Conservation (phyloP, 2,888 invertebrate genomes). For the Oxycera nigricornis region DNA sequence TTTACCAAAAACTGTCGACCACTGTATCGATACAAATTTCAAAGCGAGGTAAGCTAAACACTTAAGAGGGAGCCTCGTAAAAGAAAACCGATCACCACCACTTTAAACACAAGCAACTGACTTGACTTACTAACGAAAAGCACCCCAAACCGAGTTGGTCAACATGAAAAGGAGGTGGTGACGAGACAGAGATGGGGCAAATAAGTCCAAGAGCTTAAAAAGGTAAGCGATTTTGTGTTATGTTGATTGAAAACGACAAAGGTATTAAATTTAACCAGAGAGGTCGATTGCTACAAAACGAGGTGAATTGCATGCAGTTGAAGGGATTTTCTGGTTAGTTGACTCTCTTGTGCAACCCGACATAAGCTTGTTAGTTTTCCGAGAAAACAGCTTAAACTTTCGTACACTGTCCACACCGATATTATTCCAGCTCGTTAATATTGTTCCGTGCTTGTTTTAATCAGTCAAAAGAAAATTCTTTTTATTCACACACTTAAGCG, state of each 20-base stretch:
- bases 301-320: conserved; percentile 46
- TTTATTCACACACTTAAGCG: too few species aligned
- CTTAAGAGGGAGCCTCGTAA: too few species aligned
- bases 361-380: conserved; percentile 33
- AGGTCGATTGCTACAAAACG: conserved; percentile 47
- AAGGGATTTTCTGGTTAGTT: conserved; percentile 46
- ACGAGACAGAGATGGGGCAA: neutral
- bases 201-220: conserved; percentile 6
- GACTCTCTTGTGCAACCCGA: conserved; percentile 40
- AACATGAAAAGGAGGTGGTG: neutral
- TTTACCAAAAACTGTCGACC: too few species aligned
- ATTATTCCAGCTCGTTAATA: neutral
- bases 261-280: conserved; percentile 43
- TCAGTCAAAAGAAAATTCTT: too few species aligned
- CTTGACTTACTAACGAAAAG: too few species aligned
- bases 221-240: conserved; percentile 43
- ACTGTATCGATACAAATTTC: too few species aligned
- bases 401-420: neutral
- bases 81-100: neutral
- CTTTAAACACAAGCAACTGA: neutral
- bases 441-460: neutral
- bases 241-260: conserved; percentile 44
- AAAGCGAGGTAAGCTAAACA: too few species aligned
- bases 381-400: neutral
- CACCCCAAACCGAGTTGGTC: neutral